A percentile compares a stretch with the other conserved stretches of the same genome.
phyloP scores from a whole-genome alignment of 2,113 vertebrate genomes.

The Sylvicapra grimmia region DNA sequence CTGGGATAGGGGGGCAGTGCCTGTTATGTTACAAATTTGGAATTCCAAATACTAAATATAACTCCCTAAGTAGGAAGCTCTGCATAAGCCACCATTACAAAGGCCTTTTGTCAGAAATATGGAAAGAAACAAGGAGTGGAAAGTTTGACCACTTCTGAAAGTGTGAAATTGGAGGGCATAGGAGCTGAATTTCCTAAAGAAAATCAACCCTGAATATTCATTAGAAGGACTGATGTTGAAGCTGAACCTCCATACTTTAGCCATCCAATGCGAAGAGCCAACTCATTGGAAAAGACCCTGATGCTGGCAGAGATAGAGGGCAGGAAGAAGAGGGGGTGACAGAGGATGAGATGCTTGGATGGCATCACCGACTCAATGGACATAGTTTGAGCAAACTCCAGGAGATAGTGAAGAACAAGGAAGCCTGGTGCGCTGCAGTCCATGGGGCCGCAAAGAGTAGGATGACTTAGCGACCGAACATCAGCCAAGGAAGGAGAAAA shows the following conservation, averaged over 20 bases:
- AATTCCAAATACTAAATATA: not conserved
- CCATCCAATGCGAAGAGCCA: not conserved
- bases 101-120: not conserved
- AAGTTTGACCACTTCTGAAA: not conserved
- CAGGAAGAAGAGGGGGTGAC: not conserved
- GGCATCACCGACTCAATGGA: not conserved
- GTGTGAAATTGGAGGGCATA: not conserved
- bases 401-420: not conserved
- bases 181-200: not conserved
- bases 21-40: not conserved
- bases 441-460: not conserved
- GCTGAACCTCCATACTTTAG: not conserved
- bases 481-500: not conserved
- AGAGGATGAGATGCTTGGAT: not conserved
- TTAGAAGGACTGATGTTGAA: not conserved
- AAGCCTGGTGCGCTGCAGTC: not conserved
- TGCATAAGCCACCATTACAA: not conserved
- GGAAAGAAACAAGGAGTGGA: not conserved
- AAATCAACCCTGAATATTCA: not conserved
- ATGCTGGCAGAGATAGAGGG: not conserved
- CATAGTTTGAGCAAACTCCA: not conserved
- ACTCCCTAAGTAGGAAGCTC: not conserved
- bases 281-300: not conserved
- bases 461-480: accelerated
- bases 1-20: accelerated